These are phyloP conservation scores for Aphidoletes aphidimyza DNA, from an alignment of 2,888 invertebrate species.

Conservation along the genomic window DNA sequence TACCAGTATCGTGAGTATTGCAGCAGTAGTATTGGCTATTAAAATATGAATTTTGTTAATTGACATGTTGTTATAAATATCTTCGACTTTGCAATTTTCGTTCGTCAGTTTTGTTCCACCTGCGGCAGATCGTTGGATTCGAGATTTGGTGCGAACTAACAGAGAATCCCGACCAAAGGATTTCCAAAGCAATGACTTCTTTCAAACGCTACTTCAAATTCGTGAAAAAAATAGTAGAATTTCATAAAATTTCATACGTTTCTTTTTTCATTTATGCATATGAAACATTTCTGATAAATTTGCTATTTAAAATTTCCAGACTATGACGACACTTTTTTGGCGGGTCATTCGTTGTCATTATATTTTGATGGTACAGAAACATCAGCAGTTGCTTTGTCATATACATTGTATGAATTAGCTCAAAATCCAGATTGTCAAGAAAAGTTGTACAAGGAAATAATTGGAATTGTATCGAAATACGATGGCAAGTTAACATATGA, in stretches of 20 bases:
- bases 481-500: conserved; percentile 69
- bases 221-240: conserved; percentile 62
- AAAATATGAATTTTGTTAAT: too few relatives aligned
- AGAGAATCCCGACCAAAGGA: conserved; percentile 63
- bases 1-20: conserved; percentile 2
- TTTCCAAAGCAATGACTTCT: conserved; percentile 66
- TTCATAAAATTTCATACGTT: background rate
- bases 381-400: conserved; percentile 70
- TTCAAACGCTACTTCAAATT: conserved; percentile 69
- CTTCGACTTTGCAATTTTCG: too few relatives aligned
- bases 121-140: conserved; percentile 33
- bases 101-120: conserved; percentile 34
- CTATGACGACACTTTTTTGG: conserved; percentile 67
- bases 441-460: conserved; percentile 68
- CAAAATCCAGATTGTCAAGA: conserved; percentile 68
- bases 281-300: background rate
- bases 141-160: conserved; percentile 65
- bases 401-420: conserved; percentile 69
- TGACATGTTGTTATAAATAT: too few relatives aligned
- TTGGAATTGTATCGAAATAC: conserved; percentile 64
- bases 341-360: conserved; percentile 71
- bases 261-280: background rate
- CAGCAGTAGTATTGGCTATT: too few relatives aligned
- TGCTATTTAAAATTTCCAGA: background rate
- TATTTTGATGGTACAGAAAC: conserved; percentile 73